These are phyloP conservation scores for Anthopleura xanthogrammica DNA, from an alignment of 92 coral and sea anemone genomes.

Conservation along the genomic window DNA sequence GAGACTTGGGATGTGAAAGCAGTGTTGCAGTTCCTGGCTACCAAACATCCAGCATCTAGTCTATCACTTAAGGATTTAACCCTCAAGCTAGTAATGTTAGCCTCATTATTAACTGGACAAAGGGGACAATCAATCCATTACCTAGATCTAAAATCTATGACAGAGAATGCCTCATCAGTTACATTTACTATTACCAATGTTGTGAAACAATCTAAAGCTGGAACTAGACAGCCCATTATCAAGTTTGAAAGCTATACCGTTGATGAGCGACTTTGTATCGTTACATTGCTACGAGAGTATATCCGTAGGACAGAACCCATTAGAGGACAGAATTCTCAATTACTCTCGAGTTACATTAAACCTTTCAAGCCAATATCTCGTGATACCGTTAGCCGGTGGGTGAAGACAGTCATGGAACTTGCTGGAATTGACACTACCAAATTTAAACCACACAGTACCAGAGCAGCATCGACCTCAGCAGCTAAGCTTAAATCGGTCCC, in stretches of 20 bases:
- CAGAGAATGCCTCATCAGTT: background rate
- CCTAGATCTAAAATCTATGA: background rate
- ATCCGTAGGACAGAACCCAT: background rate
- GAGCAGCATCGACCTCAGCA: slow-evolving; percentile 43
- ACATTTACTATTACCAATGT: background rate
- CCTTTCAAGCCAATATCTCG: background rate
- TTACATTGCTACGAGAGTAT: slow-evolving; percentile 16
- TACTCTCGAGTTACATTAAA: background rate
- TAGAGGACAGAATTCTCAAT: background rate
- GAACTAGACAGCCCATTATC: slow-evolving; percentile 6
- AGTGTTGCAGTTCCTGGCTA: background rate
- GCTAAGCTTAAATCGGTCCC: slow-evolving; percentile 28
- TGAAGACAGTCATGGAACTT: slow-evolving; percentile 13
- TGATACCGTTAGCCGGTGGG: slow-evolving; percentile 13
- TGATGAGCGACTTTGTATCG: slow-evolving; percentile 23
- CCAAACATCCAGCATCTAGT: background rate
- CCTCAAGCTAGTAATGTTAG: slow-evolving; percentile 19
- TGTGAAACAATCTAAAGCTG: slow-evolving; percentile 25
- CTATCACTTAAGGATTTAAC: slow-evolving; percentile 1
- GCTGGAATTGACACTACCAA: slow-evolving; percentile 14
- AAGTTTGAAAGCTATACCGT: background rate
- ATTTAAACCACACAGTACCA: slow-evolving; percentile 31
- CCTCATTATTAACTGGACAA: slow-evolving; percentile 27
- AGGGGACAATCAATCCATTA: slow-evolving; percentile 28
- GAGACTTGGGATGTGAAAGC: slow-evolving; percentile 23